Base-by-base conservation (phyloP, 2,113 vertebrate genomes). In the Calidris pygmaea region DNA sequence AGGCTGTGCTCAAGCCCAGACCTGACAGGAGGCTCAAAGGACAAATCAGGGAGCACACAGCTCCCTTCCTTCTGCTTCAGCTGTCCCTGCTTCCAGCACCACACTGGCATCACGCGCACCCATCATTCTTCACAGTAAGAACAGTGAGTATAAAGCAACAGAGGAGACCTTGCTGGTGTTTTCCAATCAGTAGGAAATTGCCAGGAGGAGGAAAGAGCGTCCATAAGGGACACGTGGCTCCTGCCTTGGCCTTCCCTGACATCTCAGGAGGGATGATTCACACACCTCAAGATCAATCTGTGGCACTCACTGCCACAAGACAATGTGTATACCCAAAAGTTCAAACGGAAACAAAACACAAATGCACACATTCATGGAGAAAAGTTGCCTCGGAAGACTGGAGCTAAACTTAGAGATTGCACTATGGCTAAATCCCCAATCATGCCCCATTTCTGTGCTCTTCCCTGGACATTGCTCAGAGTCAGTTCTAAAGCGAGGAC, bases 381-480 rank as follows among this genome's bases (percentile, higher is more conserved):
- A 32, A 62, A 47, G 41, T 29, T 0, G 0, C 5, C 37, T 75
- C 43, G 1, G 2, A 34, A 79, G 65, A 30, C 32, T 62, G 66
- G 55, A 89, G 56, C 66, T 89, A 43, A 12, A 30, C 48, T 43
- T 6, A 60, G 52, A 58, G 67, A 8, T 5, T 34, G 29, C 4
- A 27, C 30, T 53, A 39, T 0, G 4, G 45, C 48, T 10, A 53
- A 3, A 48, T 4, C 23, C 53, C 14, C 63, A 90, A 4, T 23
- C 75, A 68, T 2, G 11, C 3, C 50, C 8, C 3, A 0, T 88
- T 83, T 90, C 50, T 55, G 8, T 48, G 17, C 58, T 60, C 45
- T 34, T 52, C 82, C 62, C 71, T 63, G 53, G 74, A 52, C 52
- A 18, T 1, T 78, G 65, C 17, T 75, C 29, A 2, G 45, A 60